Evolutionary conservation across 2,113 vertebrate genomes (phyloP).

Genomic region (Oncorhynchus tshawytscha): DNA sequence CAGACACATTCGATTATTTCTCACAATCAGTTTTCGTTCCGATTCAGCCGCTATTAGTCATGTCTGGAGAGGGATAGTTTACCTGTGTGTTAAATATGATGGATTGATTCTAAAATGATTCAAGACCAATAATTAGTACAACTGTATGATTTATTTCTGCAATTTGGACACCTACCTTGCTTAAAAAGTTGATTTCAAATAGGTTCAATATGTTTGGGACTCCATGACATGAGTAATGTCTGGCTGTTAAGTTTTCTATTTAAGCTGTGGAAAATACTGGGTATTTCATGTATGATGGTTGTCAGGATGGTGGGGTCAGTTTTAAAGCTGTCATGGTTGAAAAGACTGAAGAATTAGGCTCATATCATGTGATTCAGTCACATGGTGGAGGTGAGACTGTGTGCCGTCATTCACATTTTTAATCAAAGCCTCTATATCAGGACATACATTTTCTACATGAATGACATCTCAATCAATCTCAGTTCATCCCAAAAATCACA

Average conservation of each 20-base stretch:
- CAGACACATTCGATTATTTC: constrained; percentile 64
- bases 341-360: neutral
- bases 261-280: constrained; percentile 33
- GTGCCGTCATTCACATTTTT: too few relatives aligned
- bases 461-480: neutral
- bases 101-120: constrained; percentile 43
- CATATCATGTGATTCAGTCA: neutral
- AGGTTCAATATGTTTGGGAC: constrained; percentile 41
- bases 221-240: constrained; percentile 35
- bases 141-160: constrained; percentile 13
- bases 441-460: neutral
- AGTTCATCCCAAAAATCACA: neutral
- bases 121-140: constrained; percentile 37
- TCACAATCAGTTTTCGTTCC: constrained; percentile 48
- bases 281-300: neutral
- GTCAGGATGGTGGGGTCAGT: constrained; percentile 12
- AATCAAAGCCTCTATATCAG: too few relatives aligned
- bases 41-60: constrained; percentile 61
- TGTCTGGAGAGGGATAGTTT: constrained; percentile 39
- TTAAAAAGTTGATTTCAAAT: constrained; percentile 24
- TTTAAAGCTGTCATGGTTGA: neutral
- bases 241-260: constrained; percentile 30
- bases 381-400: constrained; percentile 3
- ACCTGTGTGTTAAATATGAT: constrained; percentile 34
- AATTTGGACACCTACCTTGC: constrained; percentile 36